Evolutionary conservation across 2,797 vertebrate genomes (phyloP).

Genomic region (Pagetopsis macropterus): DNA sequence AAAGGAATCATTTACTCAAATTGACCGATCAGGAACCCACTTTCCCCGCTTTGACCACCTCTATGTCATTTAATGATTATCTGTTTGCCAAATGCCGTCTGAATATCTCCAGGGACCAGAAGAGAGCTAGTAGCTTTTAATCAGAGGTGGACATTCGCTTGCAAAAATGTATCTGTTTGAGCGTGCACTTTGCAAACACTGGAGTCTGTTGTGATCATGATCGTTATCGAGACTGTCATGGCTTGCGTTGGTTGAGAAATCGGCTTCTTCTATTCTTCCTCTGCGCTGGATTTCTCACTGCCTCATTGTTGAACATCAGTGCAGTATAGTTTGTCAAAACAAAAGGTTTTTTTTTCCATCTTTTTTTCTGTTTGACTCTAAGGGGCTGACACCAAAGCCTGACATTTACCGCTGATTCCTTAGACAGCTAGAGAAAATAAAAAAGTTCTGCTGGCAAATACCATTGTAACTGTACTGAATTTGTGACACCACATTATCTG

Average conservation of each 20-base stretch:
- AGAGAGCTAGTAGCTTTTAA: slow-evolving; percentile 28
- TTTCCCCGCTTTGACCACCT: slow-evolving; percentile 1
- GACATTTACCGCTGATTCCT: slow-evolving; percentile 36
- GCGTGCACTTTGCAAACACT: slow-evolving; percentile 21
- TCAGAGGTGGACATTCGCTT: slow-evolving; percentile 41
- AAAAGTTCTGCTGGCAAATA: slow-evolving; percentile 26
- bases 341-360: neutral
- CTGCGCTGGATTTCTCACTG: slow-evolving; percentile 12
- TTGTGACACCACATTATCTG: slow-evolving; percentile 25
- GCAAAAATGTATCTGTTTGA: slow-evolving; percentile 38
- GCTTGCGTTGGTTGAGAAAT: slow-evolving; percentile 19
- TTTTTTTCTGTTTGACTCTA: slow-evolving; percentile 35
- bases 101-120: slow-evolving; percentile 19
- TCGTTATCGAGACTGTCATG: slow-evolving; percentile 17
- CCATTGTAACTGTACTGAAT: slow-evolving; percentile 27
- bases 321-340: slow-evolving; percentile 27
- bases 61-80: slow-evolving; percentile 45
- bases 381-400: slow-evolving; percentile 39
- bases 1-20: slow-evolving; percentile 24
- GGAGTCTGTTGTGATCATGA: slow-evolving; percentile 42
- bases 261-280: slow-evolving; percentile 6
- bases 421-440: slow-evolving; percentile 19
- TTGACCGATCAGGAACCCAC: slow-evolving; percentile 14
- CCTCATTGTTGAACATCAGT: slow-evolving; percentile 37
- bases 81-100: slow-evolving; percentile 41